A percentile compares a stretch with the other conserved stretches of the same genome.
phyloP scores from a whole-genome alignment of 2,888 invertebrate species.

The Barypeithes pellucidus region DNA sequence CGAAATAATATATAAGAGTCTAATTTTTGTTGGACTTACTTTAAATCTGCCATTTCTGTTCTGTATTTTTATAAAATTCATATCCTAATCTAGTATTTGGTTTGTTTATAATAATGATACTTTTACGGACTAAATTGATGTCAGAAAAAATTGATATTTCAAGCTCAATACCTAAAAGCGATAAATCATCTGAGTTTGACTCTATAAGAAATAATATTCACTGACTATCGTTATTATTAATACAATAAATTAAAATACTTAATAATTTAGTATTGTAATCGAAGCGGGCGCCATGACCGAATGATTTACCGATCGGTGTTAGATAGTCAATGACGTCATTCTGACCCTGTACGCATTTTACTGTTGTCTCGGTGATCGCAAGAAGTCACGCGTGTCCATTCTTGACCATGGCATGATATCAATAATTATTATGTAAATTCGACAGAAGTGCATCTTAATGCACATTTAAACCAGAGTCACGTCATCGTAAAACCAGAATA shows the following conservation, averaged over 20 bases:
- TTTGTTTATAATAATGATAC: too few species aligned
- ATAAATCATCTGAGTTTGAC: too few species aligned
- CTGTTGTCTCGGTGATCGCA: constrained; percentile 44
- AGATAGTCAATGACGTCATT: constrained; percentile 23
- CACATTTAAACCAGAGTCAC: constrained; percentile 26
- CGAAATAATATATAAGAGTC: too few species aligned
- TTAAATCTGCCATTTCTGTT: too few species aligned
- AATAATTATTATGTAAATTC: constrained; percentile 51
- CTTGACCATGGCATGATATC: constrained; percentile 66
- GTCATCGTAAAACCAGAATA: background rate
- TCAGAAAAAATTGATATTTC: too few species aligned
- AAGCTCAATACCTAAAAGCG: too few species aligned
- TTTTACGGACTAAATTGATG: too few species aligned
- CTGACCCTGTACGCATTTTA: constrained; percentile 65
- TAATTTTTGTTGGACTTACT: too few species aligned
- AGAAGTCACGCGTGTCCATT: constrained; percentile 62
- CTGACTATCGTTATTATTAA: too few species aligned
- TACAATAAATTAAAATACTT: background rate
- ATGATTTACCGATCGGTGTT: constrained; percentile 15
- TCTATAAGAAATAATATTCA: too few species aligned
- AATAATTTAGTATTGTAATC: background rate
- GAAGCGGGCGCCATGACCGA: background rate
- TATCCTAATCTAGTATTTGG: too few species aligned
- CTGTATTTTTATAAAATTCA: too few species aligned
- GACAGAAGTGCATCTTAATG: constrained; percentile 54